Percentiles rank a stretch among this genome's conserved stretches.
Evolutionary conservation across 2,888 invertebrate species (phyloP).

Genomic region (Colletes collaris): DNA sequence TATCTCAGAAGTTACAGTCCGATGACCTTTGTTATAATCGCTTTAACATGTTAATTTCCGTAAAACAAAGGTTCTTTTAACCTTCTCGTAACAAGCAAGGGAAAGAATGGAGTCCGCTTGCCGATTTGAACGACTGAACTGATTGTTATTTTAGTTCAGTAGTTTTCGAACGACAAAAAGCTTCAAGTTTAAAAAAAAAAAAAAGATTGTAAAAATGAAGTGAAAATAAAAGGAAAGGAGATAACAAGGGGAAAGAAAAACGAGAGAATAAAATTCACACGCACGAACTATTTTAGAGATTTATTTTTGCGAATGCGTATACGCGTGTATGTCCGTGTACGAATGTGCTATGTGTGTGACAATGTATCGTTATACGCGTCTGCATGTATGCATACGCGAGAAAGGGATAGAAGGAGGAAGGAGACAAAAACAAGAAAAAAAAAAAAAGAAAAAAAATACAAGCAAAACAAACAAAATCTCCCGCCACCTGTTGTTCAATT

Average conservation of each 20-base stretch:
- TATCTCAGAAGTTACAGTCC: neutral
- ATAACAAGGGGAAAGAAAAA: neutral
- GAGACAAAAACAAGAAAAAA: slow-evolving; percentile 3
- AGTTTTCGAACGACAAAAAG: slow-evolving; percentile 10
- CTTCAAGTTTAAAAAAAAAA: slow-evolving; percentile 13
- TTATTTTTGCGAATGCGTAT: slow-evolving; percentile 75
- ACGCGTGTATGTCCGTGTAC: slow-evolving; percentile 58
- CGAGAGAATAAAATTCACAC: slow-evolving; percentile 43
- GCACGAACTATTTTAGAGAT: slow-evolving; percentile 68
- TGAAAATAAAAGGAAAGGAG: slow-evolving; percentile 6
- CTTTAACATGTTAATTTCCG: slow-evolving; percentile 35
- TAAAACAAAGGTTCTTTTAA: slow-evolving; percentile 39
- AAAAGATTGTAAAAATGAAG: slow-evolving; percentile 9
- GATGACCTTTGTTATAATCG: slow-evolving; percentile 51
- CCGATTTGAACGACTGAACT: slow-evolving; percentile 46
- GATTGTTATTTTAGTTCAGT: slow-evolving; percentile 24
- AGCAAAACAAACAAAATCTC: slow-evolving; percentile 29
- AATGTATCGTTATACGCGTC: slow-evolving; percentile 27
- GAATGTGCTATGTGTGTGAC: slow-evolving; percentile 51
- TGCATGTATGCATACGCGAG: slow-evolving; percentile 26
- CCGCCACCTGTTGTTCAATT: slow-evolving; percentile 46
- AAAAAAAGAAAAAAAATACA: neutral
- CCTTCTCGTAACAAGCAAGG: slow-evolving; percentile 9
- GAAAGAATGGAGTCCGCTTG: slow-evolving; percentile 34
- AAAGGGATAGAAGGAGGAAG: slow-evolving; percentile 1